A percentile compares a stretch with the other conserved stretches of the same genome.
Evolutionary conservation across 2,113 vertebrate species (phyloP).

Genomic region (Cebus imitator): DNA sequence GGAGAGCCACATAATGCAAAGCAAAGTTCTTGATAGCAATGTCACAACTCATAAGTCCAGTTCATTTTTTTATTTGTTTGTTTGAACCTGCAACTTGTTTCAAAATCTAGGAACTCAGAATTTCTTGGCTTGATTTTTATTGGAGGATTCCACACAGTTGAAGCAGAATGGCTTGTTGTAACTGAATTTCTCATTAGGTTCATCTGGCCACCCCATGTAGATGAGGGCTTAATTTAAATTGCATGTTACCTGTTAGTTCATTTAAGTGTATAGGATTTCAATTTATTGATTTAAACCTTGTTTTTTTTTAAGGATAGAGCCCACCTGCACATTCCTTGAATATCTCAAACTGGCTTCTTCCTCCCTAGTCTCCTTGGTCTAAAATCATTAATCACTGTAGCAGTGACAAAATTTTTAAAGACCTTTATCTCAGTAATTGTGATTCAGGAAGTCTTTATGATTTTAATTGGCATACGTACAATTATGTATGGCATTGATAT

Average conservation of each 20-base stretch:
- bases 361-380: background rate
- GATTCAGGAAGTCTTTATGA: background rate
- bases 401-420: background rate
- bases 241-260: background rate
- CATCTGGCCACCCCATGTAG: background rate
- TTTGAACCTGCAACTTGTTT: background rate
- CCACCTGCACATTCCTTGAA: background rate
- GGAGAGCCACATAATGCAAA: background rate
- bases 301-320: background rate
- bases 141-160: background rate
- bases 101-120: background rate
- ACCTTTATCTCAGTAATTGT: background rate
- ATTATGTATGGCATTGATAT: background rate
- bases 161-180: background rate
- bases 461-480: background rate
- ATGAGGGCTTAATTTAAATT: conserved; percentile 32
- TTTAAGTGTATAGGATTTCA: conserved; percentile 24
- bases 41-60: background rate
- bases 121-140: background rate
- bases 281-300: conserved; percentile 5
- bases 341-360: background rate
- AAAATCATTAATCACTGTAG: background rate
- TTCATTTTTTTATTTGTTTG: background rate
- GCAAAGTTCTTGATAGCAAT: background rate
- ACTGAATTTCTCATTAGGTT: background rate